phyloP scores from a whole-genome alignment of 2,888 invertebrate genomes.

The Agriopis leucophaearia region DNA sequence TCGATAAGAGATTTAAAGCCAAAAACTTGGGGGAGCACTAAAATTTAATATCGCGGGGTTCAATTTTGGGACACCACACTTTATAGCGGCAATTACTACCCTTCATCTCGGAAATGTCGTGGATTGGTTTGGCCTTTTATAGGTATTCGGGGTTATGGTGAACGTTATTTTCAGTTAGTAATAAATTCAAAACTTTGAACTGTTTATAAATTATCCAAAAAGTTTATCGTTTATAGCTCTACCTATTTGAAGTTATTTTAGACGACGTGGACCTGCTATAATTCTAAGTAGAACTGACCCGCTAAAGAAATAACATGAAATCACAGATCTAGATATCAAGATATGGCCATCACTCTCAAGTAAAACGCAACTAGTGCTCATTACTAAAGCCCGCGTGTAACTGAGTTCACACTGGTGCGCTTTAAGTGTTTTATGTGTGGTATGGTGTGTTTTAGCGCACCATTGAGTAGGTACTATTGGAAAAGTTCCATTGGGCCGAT shows the following conservation, averaged over 20 bases:
- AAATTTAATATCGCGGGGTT: conserved; percentile 78
- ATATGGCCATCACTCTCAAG: no score
- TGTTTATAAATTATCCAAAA: conserved; percentile 30
- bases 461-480: no score
- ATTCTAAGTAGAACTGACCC: not conserved
- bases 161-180: conserved; percentile 56
- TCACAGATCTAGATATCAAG: no score
- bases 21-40: conserved; percentile 75
- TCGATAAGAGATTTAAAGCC: conserved; percentile 69
- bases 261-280: not conserved
- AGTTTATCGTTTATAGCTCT: conserved; percentile 23
- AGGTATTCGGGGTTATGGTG: conserved; percentile 70
- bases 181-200: conserved; percentile 46
- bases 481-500: no score
- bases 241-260: conserved; percentile 2
- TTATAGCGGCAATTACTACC: conserved; percentile 81
- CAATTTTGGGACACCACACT: conserved; percentile 77
- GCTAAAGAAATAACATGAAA: not conserved
- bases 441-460: no score
- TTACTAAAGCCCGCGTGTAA: no score
- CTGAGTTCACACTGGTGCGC: no score
- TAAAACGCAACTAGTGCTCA: no score
- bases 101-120: conserved; percentile 76
- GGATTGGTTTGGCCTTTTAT: conserved; percentile 80
- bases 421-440: no score